phyloP scores from a whole-genome alignment of 2,113 vertebrate genomes.

The Aegotheles bennettii region DNA sequence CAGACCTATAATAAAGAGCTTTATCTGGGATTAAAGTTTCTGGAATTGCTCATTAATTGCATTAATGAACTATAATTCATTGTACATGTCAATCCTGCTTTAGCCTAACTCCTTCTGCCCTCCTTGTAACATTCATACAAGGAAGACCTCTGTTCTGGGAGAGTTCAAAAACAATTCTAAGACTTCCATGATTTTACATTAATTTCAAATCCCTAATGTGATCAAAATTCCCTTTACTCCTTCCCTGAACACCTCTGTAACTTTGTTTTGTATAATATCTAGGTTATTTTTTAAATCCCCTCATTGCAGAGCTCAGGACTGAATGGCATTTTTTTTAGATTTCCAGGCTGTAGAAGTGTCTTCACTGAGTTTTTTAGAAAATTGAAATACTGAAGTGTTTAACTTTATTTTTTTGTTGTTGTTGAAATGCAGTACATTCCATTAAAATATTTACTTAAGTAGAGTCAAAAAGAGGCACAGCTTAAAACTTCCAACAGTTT shows the following conservation, averaged over 20 bases:
- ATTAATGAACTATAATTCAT: slow-evolving; percentile 72
- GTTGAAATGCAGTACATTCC: background rate
- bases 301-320: background rate
- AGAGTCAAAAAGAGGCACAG: background rate
- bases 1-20: slow-evolving; percentile 56
- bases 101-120: slow-evolving; percentile 23
- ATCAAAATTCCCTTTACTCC: slow-evolving; percentile 17
- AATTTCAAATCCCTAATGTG: slow-evolving; percentile 44
- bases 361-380: background rate
- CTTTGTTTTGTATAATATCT: background rate
- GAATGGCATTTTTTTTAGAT: background rate
- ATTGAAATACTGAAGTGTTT: background rate
- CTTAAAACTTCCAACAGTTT: background rate
- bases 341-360: background rate
- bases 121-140: slow-evolving; percentile 38
- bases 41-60: slow-evolving; percentile 76
- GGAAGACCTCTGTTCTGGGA: slow-evolving; percentile 8
- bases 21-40: slow-evolving; percentile 61
- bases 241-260: background rate
- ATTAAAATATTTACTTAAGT: background rate
- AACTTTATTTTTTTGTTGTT: background rate
- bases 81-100: slow-evolving; percentile 39
- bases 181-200: slow-evolving; percentile 24
- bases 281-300: background rate
- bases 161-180: slow-evolving; percentile 39